Percentiles rank a stretch among this genome's conserved stretches.
Evolutionary conservation across 2,797 vertebrate species (phyloP).

Genomic region (Echeneis naucrates): DNA sequence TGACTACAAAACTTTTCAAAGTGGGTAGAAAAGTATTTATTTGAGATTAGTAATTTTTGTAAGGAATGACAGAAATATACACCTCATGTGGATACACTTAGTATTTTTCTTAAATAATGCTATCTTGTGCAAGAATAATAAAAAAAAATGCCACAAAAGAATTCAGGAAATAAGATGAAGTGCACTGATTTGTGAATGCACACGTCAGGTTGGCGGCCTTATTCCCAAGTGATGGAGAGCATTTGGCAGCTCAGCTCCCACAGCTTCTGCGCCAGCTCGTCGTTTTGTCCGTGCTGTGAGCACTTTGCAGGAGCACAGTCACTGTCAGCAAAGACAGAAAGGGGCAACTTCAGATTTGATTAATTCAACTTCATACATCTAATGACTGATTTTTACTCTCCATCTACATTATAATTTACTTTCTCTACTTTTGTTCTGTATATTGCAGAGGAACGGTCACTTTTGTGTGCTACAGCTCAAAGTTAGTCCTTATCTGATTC

Average conservation of each 20-base stretch:
- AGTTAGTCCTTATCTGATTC: not conserved
- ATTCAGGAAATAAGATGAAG: not conserved
- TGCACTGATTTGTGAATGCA: not conserved
- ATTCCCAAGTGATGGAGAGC: conserved; percentile 81
- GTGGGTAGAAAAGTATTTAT: not conserved
- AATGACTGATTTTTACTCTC: no score
- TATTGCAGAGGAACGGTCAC: not conserved
- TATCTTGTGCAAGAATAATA: no score
- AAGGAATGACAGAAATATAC: not conserved
- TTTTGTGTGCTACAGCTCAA: not conserved
- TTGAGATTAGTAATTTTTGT: not conserved
- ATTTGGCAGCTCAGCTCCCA: conserved; percentile 84
- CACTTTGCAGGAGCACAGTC: conserved; percentile 80
- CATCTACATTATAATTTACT: no score
- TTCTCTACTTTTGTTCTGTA: not conserved
- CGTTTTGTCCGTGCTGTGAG: conserved; percentile 72
- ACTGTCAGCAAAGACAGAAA: conserved; percentile 54
- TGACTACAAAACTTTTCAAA: not conserved
- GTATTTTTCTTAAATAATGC: not conserved
- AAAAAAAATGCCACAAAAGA: not conserved
- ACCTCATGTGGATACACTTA: not conserved
- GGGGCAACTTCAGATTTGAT: not conserved
- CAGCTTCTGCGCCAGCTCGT: conserved; percentile 76
- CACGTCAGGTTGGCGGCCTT: conserved; percentile 20
- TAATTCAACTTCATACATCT: not conserved